Evolutionary conservation across 2,888 invertebrate genomes (phyloP), one percentile per base, ranked within the genome.

Genomic region (Trachelus stipa): DNA sequence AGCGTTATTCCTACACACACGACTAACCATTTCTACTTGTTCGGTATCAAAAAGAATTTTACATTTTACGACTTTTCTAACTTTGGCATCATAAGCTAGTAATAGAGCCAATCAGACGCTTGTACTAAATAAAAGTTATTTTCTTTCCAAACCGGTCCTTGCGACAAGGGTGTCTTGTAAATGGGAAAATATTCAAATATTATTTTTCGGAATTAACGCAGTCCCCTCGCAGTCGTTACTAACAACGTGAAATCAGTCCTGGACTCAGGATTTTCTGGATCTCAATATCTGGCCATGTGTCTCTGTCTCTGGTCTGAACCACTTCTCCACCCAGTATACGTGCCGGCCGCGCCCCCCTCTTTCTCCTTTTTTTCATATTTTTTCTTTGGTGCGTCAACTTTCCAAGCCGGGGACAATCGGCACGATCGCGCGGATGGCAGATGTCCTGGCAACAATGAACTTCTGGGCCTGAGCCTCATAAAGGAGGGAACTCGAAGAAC

Each of bases 401-500:
- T 71, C 88, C 89, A 90, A 90, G 88, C 89, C 85, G 84, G 83
- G 90, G 91, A 91, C 91, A 91, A 91, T 91, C 90, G 91, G 85
- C 81, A 86, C 85, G 86, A 82, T 56, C 88, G 86, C 88, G 88
- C 88, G 87, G 83, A 85, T 86, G 88, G 91, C 91, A 91, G 91
- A 91, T 91, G 91, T 91, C 90, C 89, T 85, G 82, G 84, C 88
- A 89, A 91, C 91, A 91, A 91, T 91, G 88, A 88, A 79, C 75
- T 69, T 77, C 69, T 76, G 74, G 34, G 78, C 77, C 79, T 79
- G 79, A 79, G 80, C 79, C 75, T 69, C 82, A 85, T 85, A 86
- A 88, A 87, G 85, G 84, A 87, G 87, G 86, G 88, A 87, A 85
- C 87, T 83, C 87, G 87, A 89, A 85, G 83, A 89, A 87, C 86